phyloP scores from a whole-genome alignment of 2,888 invertebrate genomes.

The Cryptus viduatorius region DNA sequence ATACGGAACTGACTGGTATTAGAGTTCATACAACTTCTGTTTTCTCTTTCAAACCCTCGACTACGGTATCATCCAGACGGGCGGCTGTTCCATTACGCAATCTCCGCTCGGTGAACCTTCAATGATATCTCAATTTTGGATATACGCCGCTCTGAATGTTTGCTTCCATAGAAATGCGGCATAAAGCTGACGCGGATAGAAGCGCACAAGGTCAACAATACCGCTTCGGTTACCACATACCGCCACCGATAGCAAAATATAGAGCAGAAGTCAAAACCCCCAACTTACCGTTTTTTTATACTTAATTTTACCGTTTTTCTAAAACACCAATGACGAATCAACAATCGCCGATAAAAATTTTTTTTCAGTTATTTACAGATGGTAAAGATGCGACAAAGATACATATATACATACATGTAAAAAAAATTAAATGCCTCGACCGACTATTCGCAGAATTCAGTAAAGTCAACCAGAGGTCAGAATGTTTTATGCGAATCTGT shows the following conservation, averaged over 20 bases:
- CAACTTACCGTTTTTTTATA: too few species aligned
- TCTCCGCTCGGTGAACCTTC: conserved; percentile 3
- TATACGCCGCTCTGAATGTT: conserved; percentile 16
- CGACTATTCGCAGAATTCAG: not conserved
- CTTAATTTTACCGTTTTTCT: not conserved
- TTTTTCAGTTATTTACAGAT: too few species aligned
- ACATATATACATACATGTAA: not conserved
- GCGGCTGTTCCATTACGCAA: conserved; percentile 11
- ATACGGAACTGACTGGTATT: conserved; percentile 21
- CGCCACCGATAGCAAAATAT: not conserved
- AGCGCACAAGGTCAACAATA: conserved; percentile 7
- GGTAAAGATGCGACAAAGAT: too few species aligned
- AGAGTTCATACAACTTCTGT: conserved; percentile 49
- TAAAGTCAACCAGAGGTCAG: not conserved
- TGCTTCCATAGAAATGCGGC: not conserved
- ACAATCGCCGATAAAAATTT: too few species aligned
- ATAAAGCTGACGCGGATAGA: not conserved
- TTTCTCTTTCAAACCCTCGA: conserved; percentile 35
- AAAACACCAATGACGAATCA: too few species aligned
- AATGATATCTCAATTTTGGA: conserved; percentile 36
- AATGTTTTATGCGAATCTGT: conserved; percentile 5
- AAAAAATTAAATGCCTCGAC: not conserved
- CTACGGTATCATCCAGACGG: conserved; percentile 44
- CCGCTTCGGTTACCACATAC: conserved; percentile 14
- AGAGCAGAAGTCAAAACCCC: not conserved